Base-by-base conservation (phyloP, 2,113 vertebrate genomes). In the Ellobius talpinus region DNA sequence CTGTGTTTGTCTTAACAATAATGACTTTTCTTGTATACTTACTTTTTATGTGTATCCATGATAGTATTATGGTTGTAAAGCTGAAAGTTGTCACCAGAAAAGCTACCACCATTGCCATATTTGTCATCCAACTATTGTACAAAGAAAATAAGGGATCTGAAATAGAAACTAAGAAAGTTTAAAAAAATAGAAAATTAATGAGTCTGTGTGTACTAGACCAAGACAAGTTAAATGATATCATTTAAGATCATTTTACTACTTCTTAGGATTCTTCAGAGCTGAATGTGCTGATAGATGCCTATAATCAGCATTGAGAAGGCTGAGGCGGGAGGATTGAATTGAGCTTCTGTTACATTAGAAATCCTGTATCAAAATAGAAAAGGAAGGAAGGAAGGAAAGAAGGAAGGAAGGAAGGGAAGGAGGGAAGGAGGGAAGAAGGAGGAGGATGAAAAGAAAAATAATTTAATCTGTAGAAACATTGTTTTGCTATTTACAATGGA, bases 41-140 rank as follows among this genome's bases (percentile, higher is more conserved):
- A 93, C 87, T 0, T 90, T 3, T 87, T 39, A 77, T 4, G 7
- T 31, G 24, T 6, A 0, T 33, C 1, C 0, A 0, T 17, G n/a
- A 55, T 76, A 91, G 78, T 4, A 0, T 0, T 11, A 0, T 0
- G 3, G 65, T 33, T 70, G 93, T 10, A 0, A 17, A 0, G 31
- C 0, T 2, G 10, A 77, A 93, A 88, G 65, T 39, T 33, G 0
- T 0, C 4, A 33, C 2, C n/a, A 91, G 8, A 45, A 3, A 4
- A 24, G 0, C 0, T n/a, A 29, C 0, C 16, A 55, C 13, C 0
- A 0, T 1, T 65, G 2, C 0, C 23, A 88, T 47, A 8, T 55
- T 6, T 3, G 0, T 0, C 47, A 89, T 89, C 91, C 88, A 96
- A 3, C 12, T 16, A 23, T 78, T 91, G 14, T 95, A 96, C 17